Percentiles rank a stretch among this genome's conserved stretches.
These are phyloP conservation scores for Apostichopus leukothele DNA, from an alignment of 53 echinoderm and acorn worm genomes.

Conservation along the genomic window DNA sequence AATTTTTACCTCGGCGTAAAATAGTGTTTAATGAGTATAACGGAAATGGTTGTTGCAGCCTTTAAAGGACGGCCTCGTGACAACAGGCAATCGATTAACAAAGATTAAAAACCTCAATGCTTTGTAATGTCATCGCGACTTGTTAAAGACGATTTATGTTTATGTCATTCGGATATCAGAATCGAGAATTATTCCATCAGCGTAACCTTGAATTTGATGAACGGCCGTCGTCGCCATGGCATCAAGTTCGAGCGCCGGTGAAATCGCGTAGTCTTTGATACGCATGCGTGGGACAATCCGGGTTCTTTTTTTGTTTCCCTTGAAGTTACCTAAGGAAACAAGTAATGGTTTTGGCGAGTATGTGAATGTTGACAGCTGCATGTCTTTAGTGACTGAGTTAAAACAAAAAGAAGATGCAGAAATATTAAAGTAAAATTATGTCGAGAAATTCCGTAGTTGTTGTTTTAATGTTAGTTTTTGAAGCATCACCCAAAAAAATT, in stretches of 20 bases:
- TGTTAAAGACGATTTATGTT: conserved; percentile 1
- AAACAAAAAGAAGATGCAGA: no score
- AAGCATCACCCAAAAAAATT: no score
- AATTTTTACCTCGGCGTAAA: conserved; percentile 33
- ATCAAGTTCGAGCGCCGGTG: not conserved
- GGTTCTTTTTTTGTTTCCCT: no score
- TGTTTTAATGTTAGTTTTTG: no score
- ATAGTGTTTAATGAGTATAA: conserved; percentile 26
- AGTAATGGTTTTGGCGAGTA: no score
- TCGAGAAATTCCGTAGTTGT: no score
- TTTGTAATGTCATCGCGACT: not conserved
- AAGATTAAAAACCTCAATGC: not conserved
- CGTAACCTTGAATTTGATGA: not conserved
- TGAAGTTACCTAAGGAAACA: no score
- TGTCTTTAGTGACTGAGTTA: no score
- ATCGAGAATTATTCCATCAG: not conserved
- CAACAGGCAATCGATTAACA: not conserved
- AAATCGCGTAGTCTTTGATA: not conserved
- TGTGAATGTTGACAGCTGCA: no score
- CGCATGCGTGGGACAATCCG: not conserved
- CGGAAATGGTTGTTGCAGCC: not conserved
- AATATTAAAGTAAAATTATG: no score
- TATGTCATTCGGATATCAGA: not conserved
- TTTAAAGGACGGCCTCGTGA: not conserved
- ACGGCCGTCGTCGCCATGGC: not conserved